phyloP scores from a whole-genome alignment of 2,888 invertebrate genomes.

The Stenodema calcarata region DNA sequence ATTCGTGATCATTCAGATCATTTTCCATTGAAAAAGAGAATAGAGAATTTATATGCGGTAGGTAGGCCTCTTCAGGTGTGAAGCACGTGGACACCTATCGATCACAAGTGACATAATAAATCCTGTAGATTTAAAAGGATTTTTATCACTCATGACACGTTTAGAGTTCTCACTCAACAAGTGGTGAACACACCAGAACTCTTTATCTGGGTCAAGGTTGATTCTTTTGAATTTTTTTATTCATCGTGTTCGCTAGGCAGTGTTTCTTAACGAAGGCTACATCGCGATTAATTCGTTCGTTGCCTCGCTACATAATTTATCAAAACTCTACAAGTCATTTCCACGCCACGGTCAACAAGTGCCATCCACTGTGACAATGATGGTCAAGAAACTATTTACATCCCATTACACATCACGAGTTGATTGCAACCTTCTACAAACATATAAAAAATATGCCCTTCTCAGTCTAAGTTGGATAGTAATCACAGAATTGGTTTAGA shows the following conservation, averaged over 20 bases:
- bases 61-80: no score
- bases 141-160: not conserved
- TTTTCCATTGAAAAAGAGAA: no score
- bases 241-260: not conserved
- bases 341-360: not conserved
- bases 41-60: no score
- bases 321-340: not conserved
- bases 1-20: no score
- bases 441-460: no score
- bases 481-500: no score
- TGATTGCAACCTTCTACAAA: no score
- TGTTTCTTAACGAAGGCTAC: not conserved
- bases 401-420: no score
- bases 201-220: not conserved
- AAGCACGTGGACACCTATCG: not conserved
- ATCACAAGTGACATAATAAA: not conserved
- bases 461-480: no score
- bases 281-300: not conserved
- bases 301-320: not conserved
- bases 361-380: no score
- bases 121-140: not conserved
- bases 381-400: no score
- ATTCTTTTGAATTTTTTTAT: not conserved
- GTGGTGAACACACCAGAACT: not conserved
- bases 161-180: not conserved